phyloP scores from a whole-genome alignment of 1,140 invertebrate species.

The Ctenoplectra terminalis region DNA sequence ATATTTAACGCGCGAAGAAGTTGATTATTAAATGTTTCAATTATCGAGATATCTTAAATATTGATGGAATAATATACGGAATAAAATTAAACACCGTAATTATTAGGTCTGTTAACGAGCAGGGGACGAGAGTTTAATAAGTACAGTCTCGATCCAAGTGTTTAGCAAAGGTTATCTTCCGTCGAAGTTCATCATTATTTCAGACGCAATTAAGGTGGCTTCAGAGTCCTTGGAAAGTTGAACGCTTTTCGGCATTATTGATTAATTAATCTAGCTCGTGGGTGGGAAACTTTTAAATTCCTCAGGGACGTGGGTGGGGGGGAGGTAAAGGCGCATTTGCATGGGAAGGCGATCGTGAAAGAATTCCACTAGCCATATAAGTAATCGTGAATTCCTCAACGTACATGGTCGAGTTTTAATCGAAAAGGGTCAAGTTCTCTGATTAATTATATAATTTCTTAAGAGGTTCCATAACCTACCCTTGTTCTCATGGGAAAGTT shows the following conservation, averaged over 20 bases:
- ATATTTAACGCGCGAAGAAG: too few relatives aligned
- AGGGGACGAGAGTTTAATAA: not conserved
- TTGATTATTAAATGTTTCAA: not conserved
- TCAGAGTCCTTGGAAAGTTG: not conserved
- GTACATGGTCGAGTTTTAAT: not conserved
- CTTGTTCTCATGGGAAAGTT: too few relatives aligned
- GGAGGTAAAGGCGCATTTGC: not conserved
- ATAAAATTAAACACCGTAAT: not conserved
- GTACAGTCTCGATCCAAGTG: not conserved
- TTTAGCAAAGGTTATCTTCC: not conserved
- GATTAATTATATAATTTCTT: not conserved
- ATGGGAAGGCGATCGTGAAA: not conserved
- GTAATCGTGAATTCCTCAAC: not conserved
- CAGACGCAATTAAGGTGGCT: not conserved
- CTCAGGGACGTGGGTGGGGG: too few relatives aligned
- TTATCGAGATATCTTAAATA: too few relatives aligned
- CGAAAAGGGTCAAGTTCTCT: not conserved
- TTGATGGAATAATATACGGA: too few relatives aligned
- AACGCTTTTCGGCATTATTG: not conserved
- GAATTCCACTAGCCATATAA: not conserved
- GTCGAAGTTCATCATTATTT: not conserved
- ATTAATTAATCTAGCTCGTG: conserved; percentile 3
- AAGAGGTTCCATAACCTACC: too few relatives aligned
- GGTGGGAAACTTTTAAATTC: not conserved
- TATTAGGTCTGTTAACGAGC: not conserved